phyloP scores from a whole-genome alignment of 2,888 invertebrate species.

The Meliscaeva auricollis region DNA sequence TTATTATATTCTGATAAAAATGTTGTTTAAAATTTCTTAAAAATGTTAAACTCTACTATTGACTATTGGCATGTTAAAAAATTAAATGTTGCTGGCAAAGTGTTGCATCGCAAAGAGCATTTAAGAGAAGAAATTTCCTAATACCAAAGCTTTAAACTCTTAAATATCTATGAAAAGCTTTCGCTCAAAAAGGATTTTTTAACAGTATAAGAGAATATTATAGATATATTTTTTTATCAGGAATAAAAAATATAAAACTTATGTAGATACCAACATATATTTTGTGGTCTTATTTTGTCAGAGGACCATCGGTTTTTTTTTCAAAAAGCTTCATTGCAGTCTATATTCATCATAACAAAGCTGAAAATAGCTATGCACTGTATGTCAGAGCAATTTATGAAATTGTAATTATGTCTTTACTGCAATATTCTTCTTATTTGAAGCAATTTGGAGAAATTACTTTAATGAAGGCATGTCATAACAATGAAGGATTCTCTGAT shows the following conservation, averaged over 20 bases:
- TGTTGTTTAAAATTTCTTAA: no score
- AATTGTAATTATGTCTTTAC: constrained; percentile 18
- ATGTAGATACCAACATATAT: no score
- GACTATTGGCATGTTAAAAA: no score
- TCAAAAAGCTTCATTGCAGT: constrained; percentile 6
- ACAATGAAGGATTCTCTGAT: neutral
- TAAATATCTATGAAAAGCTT: neutral
- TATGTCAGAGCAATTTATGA: neutral
- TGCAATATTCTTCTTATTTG: neutral
- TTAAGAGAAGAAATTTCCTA: neutral
- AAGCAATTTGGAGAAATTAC: constrained; percentile 6
- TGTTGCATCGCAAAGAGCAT: neutral
- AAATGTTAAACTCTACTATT: no score
- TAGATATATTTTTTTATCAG: neutral
- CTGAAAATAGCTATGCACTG: constrained; percentile 16
- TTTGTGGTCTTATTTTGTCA: neutral
- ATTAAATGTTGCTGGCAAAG: neutral
- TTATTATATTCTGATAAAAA: no score
- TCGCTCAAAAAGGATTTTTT: constrained; percentile 36
- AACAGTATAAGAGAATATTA: constrained; percentile 46
- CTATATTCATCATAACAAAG: neutral
- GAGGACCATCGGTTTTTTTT: neutral
- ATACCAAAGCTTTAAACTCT: neutral
- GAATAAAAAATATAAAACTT: neutral
- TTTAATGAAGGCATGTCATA: constrained; percentile 1